These are phyloP conservation scores for Leptarthrus brevirostris DNA, from an alignment of 2,888 invertebrate genomes.

Conservation along the genomic window DNA sequence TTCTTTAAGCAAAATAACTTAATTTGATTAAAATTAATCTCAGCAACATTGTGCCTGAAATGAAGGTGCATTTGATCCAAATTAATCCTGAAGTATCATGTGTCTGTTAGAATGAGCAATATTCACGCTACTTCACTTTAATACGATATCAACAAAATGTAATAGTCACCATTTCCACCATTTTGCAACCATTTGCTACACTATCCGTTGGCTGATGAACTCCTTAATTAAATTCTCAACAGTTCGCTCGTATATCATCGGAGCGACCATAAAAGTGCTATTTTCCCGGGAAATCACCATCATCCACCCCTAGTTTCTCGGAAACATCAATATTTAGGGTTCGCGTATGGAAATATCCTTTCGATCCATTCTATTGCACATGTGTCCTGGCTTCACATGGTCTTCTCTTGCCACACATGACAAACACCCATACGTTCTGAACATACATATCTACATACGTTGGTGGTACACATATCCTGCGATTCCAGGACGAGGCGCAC, in stretches of 20 bases:
- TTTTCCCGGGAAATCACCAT: slow-evolving; percentile 29
- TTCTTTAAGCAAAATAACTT: no score
- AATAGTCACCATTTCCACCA: no score
- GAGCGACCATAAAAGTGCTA: slow-evolving; percentile 45
- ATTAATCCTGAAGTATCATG: no score
- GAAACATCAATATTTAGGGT: slow-evolving; percentile 45
- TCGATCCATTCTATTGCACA: slow-evolving; percentile 49
- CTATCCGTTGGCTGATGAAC: slow-evolving; percentile 3
- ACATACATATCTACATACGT: slow-evolving; percentile 16
- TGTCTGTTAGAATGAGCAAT: no score
- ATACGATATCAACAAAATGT: no score
- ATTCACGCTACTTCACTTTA: no score
- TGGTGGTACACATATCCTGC: slow-evolving; percentile 39
- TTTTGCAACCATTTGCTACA: slow-evolving; percentile 6
- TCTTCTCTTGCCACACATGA: slow-evolving; percentile 49
- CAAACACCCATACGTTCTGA: slow-evolving; percentile 33
- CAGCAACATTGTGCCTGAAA: no score
- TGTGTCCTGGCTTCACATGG: slow-evolving; percentile 48
- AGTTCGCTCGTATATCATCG: slow-evolving; percentile 47
- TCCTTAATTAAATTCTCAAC: slow-evolving; percentile 47
- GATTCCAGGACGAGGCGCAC: slow-evolving; percentile 3
- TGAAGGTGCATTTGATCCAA: no score
- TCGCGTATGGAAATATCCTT: slow-evolving; percentile 41
- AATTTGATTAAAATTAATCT: no score
- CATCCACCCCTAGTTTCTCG: not conserved